Conservation (phyloP, 2,888 invertebrate species). For the Diarsia brunnea region DNA sequence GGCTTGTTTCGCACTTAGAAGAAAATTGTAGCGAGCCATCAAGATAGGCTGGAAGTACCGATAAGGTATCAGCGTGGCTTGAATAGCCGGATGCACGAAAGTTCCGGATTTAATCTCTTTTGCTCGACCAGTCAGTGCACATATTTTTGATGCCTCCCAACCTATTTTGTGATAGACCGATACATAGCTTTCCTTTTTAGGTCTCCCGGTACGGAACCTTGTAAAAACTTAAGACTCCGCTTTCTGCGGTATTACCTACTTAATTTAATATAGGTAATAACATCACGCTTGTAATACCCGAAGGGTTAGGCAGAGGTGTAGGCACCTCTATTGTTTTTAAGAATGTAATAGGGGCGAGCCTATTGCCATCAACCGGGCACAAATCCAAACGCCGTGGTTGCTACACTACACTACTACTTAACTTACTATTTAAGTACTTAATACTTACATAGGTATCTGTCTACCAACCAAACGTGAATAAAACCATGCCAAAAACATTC, state of each 20-base stretch:
- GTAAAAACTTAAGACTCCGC: background rate
- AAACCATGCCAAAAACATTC: conserved; percentile 9
- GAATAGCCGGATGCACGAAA: conserved; percentile 51
- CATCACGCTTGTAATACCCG: no score
- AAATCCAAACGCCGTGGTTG: no score
- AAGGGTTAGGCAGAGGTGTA: no score
- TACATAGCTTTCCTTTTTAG: background rate
- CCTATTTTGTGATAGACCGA: background rate
- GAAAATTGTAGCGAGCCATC: conserved; percentile 31
- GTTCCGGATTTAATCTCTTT: conserved; percentile 47
- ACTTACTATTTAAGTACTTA: no score
- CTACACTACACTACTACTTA: no score
- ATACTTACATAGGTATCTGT: no score
- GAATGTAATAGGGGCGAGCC: no score
- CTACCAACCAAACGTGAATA: background rate
- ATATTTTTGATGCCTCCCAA: conserved; percentile 2
- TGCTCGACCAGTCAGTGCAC: conserved; percentile 13
- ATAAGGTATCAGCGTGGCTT: conserved; percentile 49
- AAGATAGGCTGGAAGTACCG: conserved; percentile 42
- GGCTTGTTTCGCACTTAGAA: conserved; percentile 27
- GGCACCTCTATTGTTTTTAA: no score
- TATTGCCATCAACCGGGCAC: no score
- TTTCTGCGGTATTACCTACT: background rate
- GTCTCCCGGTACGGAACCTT: background rate
- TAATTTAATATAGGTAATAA: background rate